Base-by-base conservation (phyloP, 92 coral and sea anemone genomes). In the Parazoanthus swiftii region DNA sequence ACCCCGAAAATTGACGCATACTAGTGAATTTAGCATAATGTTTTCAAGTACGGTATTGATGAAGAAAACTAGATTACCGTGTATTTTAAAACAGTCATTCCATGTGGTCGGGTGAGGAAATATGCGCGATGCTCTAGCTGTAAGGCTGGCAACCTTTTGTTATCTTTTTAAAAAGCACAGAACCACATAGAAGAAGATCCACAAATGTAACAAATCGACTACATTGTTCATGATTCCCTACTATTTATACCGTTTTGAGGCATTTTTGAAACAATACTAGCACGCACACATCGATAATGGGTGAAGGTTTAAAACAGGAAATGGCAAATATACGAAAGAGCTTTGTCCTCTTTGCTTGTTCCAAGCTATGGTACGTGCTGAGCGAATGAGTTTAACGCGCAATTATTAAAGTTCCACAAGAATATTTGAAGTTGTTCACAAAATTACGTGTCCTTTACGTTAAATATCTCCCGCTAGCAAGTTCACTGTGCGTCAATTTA, bases 401-500 rank as follows among this genome's bases (percentile, higher is more conserved):
- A n/a, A n/a, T n/a, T n/a, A n/a, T n/a, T n/a, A n/a, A n/a, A n/a
- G n/a, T n/a, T n/a, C 65, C 65, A 70, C 74, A 70, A 70, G 74
- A 70, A 70, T 1, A 70, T 70, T n/a, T 70, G 74, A 70, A 70
- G 36, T 21, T 70, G 74, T 70, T 70, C 74, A 70, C 74, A 74
- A 74, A 74, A 74, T 74, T 74, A 74, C 79, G 79, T 74, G 79
- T 13, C 79, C 79, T 74, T 35, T 74, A 74, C 79, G 6, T 74
- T 74, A 74, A 74, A 74, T 74, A 74, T 35, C 48, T 74, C 79
- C 79, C 18, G 48, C 79, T 74, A 74, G 46, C 79, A 74, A 74
- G n/a, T 74, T 74, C 48, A 74, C n/a, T 74, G 79, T 74, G 79
- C 79, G 74, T 70, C 21, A 74, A 74, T 20, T 38, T 29, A n/a